Base-by-base conservation (phyloP, 2,888 invertebrate species). In the Sceliomorpha sp. region DNA sequence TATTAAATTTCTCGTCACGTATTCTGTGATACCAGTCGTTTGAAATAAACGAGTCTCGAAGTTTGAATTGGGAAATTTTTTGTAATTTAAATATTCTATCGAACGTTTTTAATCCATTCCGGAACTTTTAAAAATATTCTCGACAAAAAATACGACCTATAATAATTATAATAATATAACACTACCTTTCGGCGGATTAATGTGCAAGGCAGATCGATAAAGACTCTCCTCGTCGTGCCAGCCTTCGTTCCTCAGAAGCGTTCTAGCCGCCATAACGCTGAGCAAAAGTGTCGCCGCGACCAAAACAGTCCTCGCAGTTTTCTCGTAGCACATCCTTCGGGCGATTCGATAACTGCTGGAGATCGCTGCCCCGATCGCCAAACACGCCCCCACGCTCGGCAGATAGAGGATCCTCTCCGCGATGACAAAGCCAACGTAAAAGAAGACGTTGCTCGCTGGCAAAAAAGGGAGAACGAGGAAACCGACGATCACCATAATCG, bases 391-490 rank as follows among this genome's bases (percentile, higher is more conserved):
- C 83, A 98, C 96, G 90, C 97, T 98, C 45, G 98, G 98, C 88
- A 98, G 92, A 90, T 98, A 99, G 73, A 99, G 91, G 74, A 98
- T 94, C 73, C 98, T 92, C 90, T 99, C 99, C 63, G 98, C 99
- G 55, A 98, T 95, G 76, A 99, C 98, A 89, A 99, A 99, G 44
- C 99, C 99, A 66, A 99, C 98, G 89, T 98, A 98, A 90, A 98
- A 98, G 89, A 98, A 94, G 79, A 98, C 90, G 91, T 99, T 99
- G 80, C 96, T 95, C 71, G 98, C 98, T 72, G 98, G 98, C 83
- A 98, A 91, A 90, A 98, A 98, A 69, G 98, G 98, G 78, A 98
- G 90, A 75, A 95, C 92, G 85, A 98, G 91, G 84, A 98, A 93
- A 39, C 91, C 90, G 14, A 78, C 29, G 12, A 78, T 73, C 12